Percentiles rank a stretch among this genome's conserved stretches.
Evolutionary conservation across 2,888 invertebrate genomes (phyloP).

Genomic region (Drosophila pseudotakahashii): DNA sequence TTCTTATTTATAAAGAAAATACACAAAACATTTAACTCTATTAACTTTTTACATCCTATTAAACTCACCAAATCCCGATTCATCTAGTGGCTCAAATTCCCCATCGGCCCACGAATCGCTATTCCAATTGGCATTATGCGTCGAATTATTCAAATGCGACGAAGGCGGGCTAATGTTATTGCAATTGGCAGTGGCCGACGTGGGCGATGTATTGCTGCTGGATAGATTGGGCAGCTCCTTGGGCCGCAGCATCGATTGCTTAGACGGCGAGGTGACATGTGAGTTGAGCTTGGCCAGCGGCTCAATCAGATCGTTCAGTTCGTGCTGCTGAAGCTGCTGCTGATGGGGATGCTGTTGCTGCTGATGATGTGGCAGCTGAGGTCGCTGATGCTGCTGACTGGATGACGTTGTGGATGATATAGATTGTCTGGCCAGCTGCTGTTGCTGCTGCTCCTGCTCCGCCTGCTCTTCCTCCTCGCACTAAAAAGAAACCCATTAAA

Average conservation of each 20-base stretch:
- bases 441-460: constrained; percentile 81
- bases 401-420: constrained; percentile 76
- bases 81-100: constrained; percentile 92
- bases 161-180: constrained; percentile 83
- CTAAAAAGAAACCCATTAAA: constrained; percentile 46
- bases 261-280: constrained; percentile 77
- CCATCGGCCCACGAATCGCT: constrained; percentile 90
- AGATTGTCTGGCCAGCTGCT: constrained; percentile 77
- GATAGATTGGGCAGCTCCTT: constrained; percentile 82
- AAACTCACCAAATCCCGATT: constrained; percentile 85
- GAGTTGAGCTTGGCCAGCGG: constrained; percentile 81
- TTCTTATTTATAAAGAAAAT: no score
- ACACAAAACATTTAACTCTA: no score
- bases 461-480: constrained; percentile 83
- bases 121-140: constrained; percentile 84
- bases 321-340: constrained; percentile 80
- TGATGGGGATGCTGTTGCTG: constrained; percentile 60
- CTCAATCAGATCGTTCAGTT: constrained; percentile 81
- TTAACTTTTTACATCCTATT: no score
- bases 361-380: constrained; percentile 48
- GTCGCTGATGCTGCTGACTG: constrained; percentile 74
- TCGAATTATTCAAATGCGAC: constrained; percentile 80
- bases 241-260: constrained; percentile 76
- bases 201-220: constrained; percentile 73
- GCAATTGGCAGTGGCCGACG: constrained; percentile 81